A percentile compares a stretch with the other conserved stretches of the same genome.
Conservation (phyloP, 2,888 invertebrate species). For the Machimus atricapillus region DNA sequence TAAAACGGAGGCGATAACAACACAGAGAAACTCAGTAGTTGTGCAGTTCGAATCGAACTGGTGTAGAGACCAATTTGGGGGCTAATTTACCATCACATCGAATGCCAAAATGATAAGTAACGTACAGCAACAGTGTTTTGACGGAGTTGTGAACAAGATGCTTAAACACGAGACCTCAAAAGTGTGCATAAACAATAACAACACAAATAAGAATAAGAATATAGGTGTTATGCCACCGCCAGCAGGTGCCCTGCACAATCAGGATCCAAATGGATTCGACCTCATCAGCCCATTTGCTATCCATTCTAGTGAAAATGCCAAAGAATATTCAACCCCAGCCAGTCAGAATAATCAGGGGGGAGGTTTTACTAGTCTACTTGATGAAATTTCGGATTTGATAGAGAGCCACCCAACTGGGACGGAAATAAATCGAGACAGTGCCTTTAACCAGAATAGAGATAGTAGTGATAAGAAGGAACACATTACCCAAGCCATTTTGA, state of each 20-base stretch:
- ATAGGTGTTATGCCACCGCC: neutral
- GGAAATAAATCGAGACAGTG: neutral
- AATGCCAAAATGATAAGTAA: slow-evolving; percentile 38
- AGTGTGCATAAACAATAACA: slow-evolving; percentile 29
- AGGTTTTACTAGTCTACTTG: slow-evolving; percentile 34
- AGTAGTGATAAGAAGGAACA: neutral
- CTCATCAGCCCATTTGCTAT: neutral
- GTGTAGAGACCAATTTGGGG: neutral
- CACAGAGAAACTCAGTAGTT: neutral
- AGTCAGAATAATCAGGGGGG: slow-evolving; percentile 24
- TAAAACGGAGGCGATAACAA: slow-evolving; percentile 2
- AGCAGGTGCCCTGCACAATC: neutral
- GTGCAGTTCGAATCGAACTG: neutral
- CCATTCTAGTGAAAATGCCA: slow-evolving; percentile 40
- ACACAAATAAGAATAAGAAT: slow-evolving; percentile 27
- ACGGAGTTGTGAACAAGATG: slow-evolving; percentile 14
- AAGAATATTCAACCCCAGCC: slow-evolving; percentile 32
- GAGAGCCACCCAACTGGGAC: neutral
- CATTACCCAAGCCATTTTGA: neutral
- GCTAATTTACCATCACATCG: neutral
- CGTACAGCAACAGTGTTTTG: slow-evolving; percentile 33
- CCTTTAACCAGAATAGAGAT: slow-evolving; percentile 26
- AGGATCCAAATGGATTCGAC: slow-evolving; percentile 1
- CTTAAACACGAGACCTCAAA: neutral
- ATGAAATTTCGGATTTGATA: slow-evolving; percentile 38